A percentile compares a stretch with the other conserved stretches of the same genome.
Conservation (phyloP, 1,140 invertebrate species). For the Atopsyche davidsoni region DNA sequence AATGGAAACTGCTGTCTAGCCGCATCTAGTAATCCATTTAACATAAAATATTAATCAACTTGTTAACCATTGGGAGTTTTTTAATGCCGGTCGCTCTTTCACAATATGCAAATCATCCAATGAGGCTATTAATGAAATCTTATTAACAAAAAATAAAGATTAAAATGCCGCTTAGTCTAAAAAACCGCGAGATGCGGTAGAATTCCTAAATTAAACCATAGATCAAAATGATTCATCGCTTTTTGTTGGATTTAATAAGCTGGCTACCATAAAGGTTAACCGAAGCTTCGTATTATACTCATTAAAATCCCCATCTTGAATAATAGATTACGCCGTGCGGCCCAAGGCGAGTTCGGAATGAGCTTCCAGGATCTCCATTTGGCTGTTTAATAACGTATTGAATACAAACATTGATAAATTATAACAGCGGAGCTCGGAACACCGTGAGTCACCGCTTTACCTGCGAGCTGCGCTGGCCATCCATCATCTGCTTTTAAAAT, state of each 20-base stretch:
- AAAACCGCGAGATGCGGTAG: neutral
- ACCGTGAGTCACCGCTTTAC: too few relatives aligned
- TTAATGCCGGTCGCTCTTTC: too few relatives aligned
- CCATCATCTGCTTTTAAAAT: too few relatives aligned
- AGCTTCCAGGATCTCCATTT: slow-evolving; percentile 17
- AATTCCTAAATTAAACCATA: slow-evolving; percentile 19
- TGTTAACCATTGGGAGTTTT: too few relatives aligned
- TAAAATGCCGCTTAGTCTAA: too few relatives aligned
- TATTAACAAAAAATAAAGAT: too few relatives aligned
- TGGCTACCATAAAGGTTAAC: slow-evolving; percentile 15
- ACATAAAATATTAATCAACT: too few relatives aligned
- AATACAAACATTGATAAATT: neutral
- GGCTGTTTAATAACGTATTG: slow-evolving; percentile 10
- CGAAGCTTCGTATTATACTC: slow-evolving; percentile 9
- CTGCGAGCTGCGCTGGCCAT: too few relatives aligned
- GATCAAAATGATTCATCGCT: slow-evolving; percentile 15
- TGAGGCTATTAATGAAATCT: too few relatives aligned
- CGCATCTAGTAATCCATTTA: too few relatives aligned
- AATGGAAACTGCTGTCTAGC: too few relatives aligned
- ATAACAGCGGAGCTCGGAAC: neutral
- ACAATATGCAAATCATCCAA: too few relatives aligned
- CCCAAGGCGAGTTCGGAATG: slow-evolving; percentile 12
- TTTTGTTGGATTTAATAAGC: slow-evolving; percentile 8
- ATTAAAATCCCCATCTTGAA: slow-evolving; percentile 22
- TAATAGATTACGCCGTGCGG: slow-evolving; percentile 17